phyloP scores from a whole-genome alignment of 2,797 vertebrate species.

The Scomberomorus guttatus region DNA sequence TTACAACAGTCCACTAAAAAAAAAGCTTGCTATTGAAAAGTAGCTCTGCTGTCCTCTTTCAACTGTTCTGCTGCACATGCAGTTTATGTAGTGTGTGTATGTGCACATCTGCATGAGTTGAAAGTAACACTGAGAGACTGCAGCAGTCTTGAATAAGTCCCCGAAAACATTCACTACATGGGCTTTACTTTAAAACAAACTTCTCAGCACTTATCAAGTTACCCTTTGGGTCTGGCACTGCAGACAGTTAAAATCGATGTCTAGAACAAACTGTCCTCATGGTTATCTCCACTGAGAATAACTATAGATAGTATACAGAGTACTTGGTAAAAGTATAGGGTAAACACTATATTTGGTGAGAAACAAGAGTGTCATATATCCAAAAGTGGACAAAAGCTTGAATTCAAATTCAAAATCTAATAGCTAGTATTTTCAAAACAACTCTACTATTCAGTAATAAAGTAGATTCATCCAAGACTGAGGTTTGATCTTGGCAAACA shows the following conservation, averaged over 20 bases:
- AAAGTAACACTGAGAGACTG: conserved; percentile 12
- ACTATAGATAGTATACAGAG: background rate
- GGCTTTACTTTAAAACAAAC: conserved; percentile 30
- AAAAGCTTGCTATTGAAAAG: background rate
- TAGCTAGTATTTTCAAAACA: conserved; percentile 6
- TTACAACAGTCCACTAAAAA: background rate
- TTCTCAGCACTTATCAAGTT: conserved; percentile 44
- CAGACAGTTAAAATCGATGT: conserved; percentile 40
- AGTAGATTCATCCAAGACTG: conserved; percentile 19
- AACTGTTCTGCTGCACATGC: background rate
- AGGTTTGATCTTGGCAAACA: conserved; percentile 47
- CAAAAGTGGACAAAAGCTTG: background rate
- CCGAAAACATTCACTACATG: background rate
- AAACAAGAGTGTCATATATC: background rate
- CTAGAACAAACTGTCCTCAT: conserved; percentile 22
- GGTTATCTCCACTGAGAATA: conserved; percentile 16
- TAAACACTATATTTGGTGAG: background rate
- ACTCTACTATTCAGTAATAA: conserved; percentile 21
- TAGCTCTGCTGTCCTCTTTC: background rate
- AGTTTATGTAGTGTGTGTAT: background rate
- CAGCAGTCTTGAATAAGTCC: conserved; percentile 16
- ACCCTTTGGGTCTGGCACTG: conserved; percentile 14
- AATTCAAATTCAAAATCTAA: background rate
- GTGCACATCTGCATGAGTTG: conserved; percentile 3
- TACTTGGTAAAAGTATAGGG: background rate